Base-by-base conservation (phyloP, 2,797 vertebrate genomes). In the Diplodus puntazzo region DNA sequence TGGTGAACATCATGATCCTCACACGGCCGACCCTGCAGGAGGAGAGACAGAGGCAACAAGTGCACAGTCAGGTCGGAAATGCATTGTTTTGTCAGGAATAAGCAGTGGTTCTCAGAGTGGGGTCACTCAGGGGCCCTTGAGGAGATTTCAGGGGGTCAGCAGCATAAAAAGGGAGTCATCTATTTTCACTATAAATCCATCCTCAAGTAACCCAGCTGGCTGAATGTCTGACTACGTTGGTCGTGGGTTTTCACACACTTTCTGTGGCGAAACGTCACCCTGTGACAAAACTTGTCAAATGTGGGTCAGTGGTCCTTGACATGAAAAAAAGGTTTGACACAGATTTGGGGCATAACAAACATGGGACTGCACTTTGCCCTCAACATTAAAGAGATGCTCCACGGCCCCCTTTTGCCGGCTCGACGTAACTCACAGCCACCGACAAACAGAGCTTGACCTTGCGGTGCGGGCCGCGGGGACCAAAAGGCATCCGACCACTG, bases 1-100 rank as follows among this genome's bases (percentile, higher is more conserved):
- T 98, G 81, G 96, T 97, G 72, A 94, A 81, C 96, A 97, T 97
- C 63, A 99, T 91, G 72, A 98, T 93, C 79, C 81, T 94, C 13
- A 94, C 95, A 78, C 98, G 96, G 45, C 97, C 98, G 48, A 97
- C 66, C 83, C 98, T 99, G 82, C 65, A 61, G 63, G 23, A 75
- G 43, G 42, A 52, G 48, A 45, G 9, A 75, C 23, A 69, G 21
- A 21, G 27, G 55, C 3, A 60, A 9, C 8, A 34, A 34, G 34
- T 34, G 34, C 3, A 14, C 16, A 10, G 55, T 58, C 0, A 54
- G 25, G 45, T 55, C 7, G 34, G n/a, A 11, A 59, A 61, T 45
- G 1, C 9, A 52, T 67, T 55, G 14, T 48, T 48, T 17, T 48
- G 45, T 7, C 1, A 1, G 13, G 34, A 9, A 21, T 54, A 53